phyloP scores from a whole-genome alignment of 92 coral and sea anemone species.

The Paramuricea clavata region DNA sequence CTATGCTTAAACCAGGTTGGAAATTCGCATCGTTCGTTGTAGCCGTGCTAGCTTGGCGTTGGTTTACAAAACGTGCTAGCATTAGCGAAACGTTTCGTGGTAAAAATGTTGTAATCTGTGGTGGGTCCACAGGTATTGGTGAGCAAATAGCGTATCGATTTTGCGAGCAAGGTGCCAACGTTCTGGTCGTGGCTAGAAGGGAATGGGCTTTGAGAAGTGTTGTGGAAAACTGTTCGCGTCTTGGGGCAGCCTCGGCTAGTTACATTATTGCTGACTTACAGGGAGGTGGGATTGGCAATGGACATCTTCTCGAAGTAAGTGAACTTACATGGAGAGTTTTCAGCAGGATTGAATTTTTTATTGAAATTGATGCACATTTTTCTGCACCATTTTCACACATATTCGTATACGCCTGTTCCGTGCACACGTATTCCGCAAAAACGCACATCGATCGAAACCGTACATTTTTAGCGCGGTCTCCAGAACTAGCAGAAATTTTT shows the following conservation, averaged over 20 bases:
- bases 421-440: too few relatives aligned
- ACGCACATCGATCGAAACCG: too few relatives aligned
- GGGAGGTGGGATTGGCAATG: constrained; percentile 72
- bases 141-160: constrained; percentile 84
- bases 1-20: background rate
- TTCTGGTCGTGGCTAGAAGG: constrained; percentile 86
- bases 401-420: too few relatives aligned
- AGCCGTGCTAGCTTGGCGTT: background rate
- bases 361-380: too few relatives aligned
- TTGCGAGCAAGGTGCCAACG: constrained; percentile 77
- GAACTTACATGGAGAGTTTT: too few relatives aligned
- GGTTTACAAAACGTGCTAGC: background rate
- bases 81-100: constrained; percentile 60
- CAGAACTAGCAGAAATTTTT: too few relatives aligned
- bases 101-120: constrained; percentile 81
- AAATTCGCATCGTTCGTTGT: background rate
- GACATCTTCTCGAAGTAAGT: constrained; percentile 44
- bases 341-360: too few relatives aligned
- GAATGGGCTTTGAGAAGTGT: constrained; percentile 74
- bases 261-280: constrained; percentile 84
- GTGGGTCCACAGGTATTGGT: constrained; percentile 91
- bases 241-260: constrained; percentile 80
- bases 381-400: too few relatives aligned
- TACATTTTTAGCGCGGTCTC: too few relatives aligned
- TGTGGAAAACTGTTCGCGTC: constrained; percentile 65